Evolutionary conservation across 2,888 invertebrate genomes (phyloP).

Genomic region (Erynnis tages): DNA sequence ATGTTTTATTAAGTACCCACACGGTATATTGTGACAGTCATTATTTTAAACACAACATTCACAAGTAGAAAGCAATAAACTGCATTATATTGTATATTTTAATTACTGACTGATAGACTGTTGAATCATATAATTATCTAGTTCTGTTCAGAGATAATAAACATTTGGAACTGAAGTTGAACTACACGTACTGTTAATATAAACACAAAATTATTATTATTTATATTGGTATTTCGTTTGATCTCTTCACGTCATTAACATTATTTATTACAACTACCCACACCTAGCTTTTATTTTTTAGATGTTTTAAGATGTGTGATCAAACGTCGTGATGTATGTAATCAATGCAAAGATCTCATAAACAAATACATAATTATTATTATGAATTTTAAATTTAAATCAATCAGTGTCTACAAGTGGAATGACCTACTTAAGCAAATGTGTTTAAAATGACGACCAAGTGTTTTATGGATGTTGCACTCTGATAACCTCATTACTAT

Average conservation of each 20-base stretch:
- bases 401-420: not conserved
- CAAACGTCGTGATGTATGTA: too few species aligned
- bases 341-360: too few species aligned
- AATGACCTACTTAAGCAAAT: conserved; percentile 16
- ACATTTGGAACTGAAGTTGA: conserved; percentile 8
- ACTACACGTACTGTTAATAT: not conserved
- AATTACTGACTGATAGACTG: conserved; percentile 28
- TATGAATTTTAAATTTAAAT: too few species aligned
- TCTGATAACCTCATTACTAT: conserved; percentile 41
- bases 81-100: conserved; percentile 37
- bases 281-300: too few species aligned
- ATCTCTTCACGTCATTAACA: too few species aligned
- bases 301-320: too few species aligned
- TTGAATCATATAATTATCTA: conserved; percentile 16
- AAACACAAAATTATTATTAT: not conserved
- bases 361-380: not conserved
- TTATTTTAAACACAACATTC: conserved; percentile 22
- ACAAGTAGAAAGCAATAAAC: conserved; percentile 34
- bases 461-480: conserved; percentile 39
- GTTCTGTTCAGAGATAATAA: conserved; percentile 19
- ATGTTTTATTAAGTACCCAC: conserved; percentile 26
- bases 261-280: too few species aligned
- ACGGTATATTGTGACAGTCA: conserved; percentile 12
- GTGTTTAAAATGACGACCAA: conserved; percentile 29
- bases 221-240: too few species aligned